Conservation (phyloP, 2,113 vertebrate genomes). For the Sylvia atricapilla region DNA sequence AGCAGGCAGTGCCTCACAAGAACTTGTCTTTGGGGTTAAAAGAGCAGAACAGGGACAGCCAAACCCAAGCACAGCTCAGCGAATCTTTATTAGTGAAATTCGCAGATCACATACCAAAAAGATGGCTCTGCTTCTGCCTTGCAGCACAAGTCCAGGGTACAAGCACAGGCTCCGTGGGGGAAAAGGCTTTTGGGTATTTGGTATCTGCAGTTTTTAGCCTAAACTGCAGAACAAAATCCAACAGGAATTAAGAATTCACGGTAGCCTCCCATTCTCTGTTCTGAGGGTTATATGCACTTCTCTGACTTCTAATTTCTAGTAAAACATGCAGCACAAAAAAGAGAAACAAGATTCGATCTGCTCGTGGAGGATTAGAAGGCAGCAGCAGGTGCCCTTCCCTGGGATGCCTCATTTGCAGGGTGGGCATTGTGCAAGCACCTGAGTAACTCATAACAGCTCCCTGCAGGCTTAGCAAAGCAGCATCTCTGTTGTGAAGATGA, state of each 20-base stretch:
- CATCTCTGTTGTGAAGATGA: not conserved
- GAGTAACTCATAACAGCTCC: not conserved
- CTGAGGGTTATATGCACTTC: not conserved
- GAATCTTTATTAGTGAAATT: not conserved
- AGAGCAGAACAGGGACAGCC: not conserved
- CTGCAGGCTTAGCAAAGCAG: not conserved
- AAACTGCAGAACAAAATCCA: not conserved
- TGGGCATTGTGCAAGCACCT: not conserved
- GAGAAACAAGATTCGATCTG: not conserved
- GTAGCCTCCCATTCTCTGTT: not conserved
- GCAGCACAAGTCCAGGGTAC: not conserved
- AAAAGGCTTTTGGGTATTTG: not conserved
- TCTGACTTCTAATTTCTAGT: not conserved
- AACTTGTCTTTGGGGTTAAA: not conserved
- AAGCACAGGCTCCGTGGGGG: rapidly evolving
- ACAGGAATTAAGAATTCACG: not conserved
- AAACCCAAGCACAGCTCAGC: not conserved
- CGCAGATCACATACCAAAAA: not conserved
- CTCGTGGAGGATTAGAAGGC: not conserved
- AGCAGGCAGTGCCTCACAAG: not conserved
- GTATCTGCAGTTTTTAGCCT: not conserved
- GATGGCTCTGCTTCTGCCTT: not conserved
- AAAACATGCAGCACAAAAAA: not conserved
- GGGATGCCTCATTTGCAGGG: not conserved
- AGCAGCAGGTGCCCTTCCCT: not conserved